Base-by-base conservation (phyloP, 1,140 invertebrate genomes). In the Antheraea mylitta region DNA sequence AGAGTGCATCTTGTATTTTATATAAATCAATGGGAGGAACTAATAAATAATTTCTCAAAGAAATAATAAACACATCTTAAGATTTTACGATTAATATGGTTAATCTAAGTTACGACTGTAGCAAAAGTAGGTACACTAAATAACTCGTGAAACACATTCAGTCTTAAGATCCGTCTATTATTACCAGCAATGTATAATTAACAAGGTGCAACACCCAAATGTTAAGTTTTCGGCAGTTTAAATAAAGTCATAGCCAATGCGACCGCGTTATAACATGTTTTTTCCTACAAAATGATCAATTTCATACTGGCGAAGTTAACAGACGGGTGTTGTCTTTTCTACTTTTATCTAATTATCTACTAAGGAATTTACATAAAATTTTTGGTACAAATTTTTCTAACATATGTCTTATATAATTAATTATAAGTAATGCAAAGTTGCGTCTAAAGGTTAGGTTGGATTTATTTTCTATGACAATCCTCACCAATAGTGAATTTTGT, bases 161-260 rank as follows among this genome's bases (percentile, higher is more conserved):
- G 81, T 82, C 83, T 87, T 86, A 87, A 87, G 85, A 86, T 87
- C 83, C 80, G 83, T 86, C 80, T 86, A 83, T 88, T 85, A 87
- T 82, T 76, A 80, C 77, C 69, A 58, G 68, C 65, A 70, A 7
- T 67, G 72, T 74, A 60, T 71, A 71, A 38, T 67, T 68, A 30
- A 66, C 59, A 61, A 61, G 4, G 18, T 61, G 16, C 18, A 61
- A 61, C 45, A 53, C 45, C 45, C 45, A 16, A 6, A 53, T 53
- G 45, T 53, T 53, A 53, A 53, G 9, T 13, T 53, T n/a, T 16
- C 45, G 7, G 69, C 18, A 68, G 58, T 66, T 73, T 22, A 19
- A 61, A 61, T 30, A 22, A 30, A 70, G 64, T 73, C 68, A 73
- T 37, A 70, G 45, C 16, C 2, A 53, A 53, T 53, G 45, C 13